phyloP scores from a whole-genome alignment of 2,888 invertebrate genomes.

The Rotaria socialis region DNA sequence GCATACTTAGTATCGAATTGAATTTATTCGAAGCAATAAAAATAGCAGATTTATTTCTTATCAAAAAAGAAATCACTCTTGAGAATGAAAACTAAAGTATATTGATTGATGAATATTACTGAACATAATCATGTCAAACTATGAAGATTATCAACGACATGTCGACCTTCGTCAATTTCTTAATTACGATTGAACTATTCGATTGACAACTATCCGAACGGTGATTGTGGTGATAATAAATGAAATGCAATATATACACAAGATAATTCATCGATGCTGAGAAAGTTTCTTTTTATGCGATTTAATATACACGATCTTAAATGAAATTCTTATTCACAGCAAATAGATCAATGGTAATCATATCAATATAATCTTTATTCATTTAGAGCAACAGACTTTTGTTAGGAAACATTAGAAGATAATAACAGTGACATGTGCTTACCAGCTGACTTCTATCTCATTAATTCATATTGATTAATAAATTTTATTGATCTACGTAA shows the following conservation, averaged over 20 bases:
- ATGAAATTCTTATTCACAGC: neutral
- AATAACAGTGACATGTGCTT: neutral
- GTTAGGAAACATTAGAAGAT: neutral
- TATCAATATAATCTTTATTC: neutral
- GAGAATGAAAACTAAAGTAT: neutral
- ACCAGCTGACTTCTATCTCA: neutral
- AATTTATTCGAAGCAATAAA: neutral
- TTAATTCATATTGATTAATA: neutral
- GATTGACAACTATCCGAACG: neutral
- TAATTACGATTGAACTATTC: neutral
- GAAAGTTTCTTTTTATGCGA: neutral
- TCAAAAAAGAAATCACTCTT: neutral
- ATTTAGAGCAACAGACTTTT: neutral
- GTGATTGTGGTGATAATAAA: neutral
- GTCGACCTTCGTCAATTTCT: neutral
- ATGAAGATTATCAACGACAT: neutral
- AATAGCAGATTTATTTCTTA: neutral
- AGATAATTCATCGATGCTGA: neutral
- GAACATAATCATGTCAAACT: neutral
- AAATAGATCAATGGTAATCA: neutral
- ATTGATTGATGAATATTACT: neutral
- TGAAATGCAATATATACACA: neutral
- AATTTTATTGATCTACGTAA: neutral
- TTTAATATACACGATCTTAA: too few species aligned
- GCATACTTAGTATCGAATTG: neutral